These are phyloP conservation scores for Mus pahari DNA, from an alignment of 2,113 vertebrate genomes.

Conservation along the genomic window DNA sequence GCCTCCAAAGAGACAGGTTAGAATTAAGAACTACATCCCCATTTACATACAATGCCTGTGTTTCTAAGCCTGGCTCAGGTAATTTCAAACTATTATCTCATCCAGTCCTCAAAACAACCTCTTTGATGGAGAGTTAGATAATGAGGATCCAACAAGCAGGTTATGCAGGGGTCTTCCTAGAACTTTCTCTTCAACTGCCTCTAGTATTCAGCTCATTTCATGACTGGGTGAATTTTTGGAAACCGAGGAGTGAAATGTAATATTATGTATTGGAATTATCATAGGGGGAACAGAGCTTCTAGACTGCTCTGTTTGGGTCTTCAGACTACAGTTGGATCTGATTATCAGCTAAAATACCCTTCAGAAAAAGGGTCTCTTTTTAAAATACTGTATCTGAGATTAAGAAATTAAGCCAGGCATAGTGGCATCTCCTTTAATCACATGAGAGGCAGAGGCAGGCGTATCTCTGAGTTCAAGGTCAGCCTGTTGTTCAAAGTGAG, in stretches of 20 bases:
- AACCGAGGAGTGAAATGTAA: not conserved
- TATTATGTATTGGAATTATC: not conserved
- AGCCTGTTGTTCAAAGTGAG: not conserved
- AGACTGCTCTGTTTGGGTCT: not conserved
- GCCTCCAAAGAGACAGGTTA: not conserved
- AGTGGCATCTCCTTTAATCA: not conserved
- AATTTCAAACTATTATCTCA: conserved; percentile 11
- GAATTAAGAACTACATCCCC: not conserved
- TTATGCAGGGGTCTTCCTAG: not conserved
- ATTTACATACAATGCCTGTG: not conserved
- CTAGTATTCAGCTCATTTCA: not conserved
- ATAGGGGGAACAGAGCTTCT: not conserved
- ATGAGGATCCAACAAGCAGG: not conserved
- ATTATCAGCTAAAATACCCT: conserved; percentile 22
- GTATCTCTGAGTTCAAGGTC: not conserved
- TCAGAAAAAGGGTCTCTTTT: not conserved
- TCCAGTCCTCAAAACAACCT: not conserved
- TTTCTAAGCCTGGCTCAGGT: not conserved
- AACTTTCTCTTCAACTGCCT: conserved; percentile 8
- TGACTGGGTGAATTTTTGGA: conserved; percentile 12
- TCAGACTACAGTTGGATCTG: not conserved
- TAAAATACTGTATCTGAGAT: not conserved
- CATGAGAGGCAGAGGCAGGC: not conserved
- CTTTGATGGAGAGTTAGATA: not conserved
- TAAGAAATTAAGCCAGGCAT: not conserved